Conservation (phyloP, 1,140 invertebrate species). For the Drosophila erecta region DNA sequence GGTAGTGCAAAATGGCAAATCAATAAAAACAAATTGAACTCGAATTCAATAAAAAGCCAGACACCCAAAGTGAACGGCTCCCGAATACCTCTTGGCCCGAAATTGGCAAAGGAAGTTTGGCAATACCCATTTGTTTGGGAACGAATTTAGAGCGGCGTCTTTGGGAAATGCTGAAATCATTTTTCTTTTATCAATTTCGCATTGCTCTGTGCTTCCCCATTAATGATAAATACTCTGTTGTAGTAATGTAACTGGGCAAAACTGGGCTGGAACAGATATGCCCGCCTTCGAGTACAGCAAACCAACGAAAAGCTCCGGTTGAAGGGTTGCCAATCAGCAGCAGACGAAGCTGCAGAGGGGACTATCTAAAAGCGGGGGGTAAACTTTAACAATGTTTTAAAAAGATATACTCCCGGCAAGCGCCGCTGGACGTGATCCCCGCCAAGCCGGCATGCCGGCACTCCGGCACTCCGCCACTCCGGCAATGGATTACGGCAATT, state of each 20-base stretch:
- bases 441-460: constrained; percentile 63
- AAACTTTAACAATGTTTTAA: constrained; percentile 82
- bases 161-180: not conserved
- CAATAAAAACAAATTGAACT: constrained; percentile 84
- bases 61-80: constrained; percentile 16
- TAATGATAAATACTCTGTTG: too few species aligned
- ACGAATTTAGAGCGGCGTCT: not conserved
- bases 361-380: constrained; percentile 2
- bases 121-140: constrained; percentile 1
- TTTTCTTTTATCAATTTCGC: not conserved
- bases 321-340: constrained; percentile 58
- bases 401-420: constrained; percentile 74
- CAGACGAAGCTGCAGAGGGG: constrained; percentile 13
- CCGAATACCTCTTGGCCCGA: constrained; percentile 14
- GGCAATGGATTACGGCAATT: constrained; percentile 78
- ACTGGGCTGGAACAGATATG: constrained; percentile 13
- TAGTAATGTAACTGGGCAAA: not conserved
- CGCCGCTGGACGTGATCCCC: constrained; percentile 74
- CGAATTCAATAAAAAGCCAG: constrained; percentile 80
- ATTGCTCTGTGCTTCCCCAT: too few species aligned
- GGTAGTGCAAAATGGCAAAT: constrained; percentile 82
- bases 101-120: not conserved
- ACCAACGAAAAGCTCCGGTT: constrained; percentile 10
- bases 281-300: not conserved
- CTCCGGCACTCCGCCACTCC: constrained; percentile 22